Evolutionary conservation across 1,140 invertebrate genomes (phyloP).

Genomic region (Drosophila triauraria): DNA sequence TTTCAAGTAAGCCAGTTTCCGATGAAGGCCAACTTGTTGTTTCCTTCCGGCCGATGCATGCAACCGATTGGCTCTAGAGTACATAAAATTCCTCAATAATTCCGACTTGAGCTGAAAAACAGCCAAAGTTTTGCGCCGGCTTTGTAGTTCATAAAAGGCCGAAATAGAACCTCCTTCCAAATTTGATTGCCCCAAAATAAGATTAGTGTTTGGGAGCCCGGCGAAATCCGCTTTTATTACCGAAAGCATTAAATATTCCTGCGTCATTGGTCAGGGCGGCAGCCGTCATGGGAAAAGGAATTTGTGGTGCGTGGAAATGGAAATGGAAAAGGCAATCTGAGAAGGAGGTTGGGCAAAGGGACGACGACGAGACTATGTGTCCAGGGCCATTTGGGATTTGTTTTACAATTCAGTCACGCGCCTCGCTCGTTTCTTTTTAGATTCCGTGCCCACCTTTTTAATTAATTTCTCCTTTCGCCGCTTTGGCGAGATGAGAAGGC

Average conservation of each 20-base stretch:
- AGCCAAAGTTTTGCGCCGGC: conserved; percentile 42
- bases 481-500: conserved; percentile 25
- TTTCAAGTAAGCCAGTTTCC: not conserved
- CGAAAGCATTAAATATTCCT: conserved; percentile 77
- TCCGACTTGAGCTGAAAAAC: conserved; percentile 33
- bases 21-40: conserved; percentile 22
- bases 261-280: conserved; percentile 60
- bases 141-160: conserved; percentile 63
- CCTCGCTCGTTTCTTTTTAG: conserved; percentile 54
- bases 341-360: not conserved
- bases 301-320: conserved; percentile 44
- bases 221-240: conserved; percentile 77
- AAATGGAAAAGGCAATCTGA: conserved; percentile 11
- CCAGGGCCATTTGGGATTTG: conserved; percentile 54
- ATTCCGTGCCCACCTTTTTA: conserved; percentile 68
- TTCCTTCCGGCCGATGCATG: conserved; percentile 53
- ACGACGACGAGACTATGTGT: conserved; percentile 24
- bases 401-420: conserved; percentile 77
- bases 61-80: conserved; percentile 69
- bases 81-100: conserved; percentile 67
- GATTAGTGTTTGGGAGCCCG: conserved; percentile 65
- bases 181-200: conserved; percentile 66
- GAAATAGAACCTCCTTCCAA: conserved; percentile 17
- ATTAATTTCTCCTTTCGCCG: conserved; percentile 68
- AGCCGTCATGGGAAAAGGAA: conserved; percentile 13